Base-by-base conservation (phyloP, 2,888 invertebrate species). In the Uloborus plumipes region DNA sequence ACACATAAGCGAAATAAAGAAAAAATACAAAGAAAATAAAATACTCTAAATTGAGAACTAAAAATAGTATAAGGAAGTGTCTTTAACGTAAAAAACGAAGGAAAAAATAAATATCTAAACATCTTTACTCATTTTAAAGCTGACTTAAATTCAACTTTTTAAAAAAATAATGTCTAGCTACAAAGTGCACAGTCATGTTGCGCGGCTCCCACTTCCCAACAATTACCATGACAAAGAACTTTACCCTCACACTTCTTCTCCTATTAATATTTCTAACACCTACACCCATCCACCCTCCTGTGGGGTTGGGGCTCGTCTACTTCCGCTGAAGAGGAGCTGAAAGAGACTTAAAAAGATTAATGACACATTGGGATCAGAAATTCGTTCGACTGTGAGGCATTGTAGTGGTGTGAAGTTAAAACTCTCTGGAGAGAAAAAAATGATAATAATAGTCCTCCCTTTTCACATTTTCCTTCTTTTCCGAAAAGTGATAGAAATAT, bases 321-420 rank as follows among this genome's bases (percentile, higher is more conserved):
- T 67, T 75, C 67, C 75, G 55, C n/a, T 18, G 66, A 70, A 70
- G 13, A 31, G 55, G 74, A 65, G 65, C 18, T 39, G 65, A 74
- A 74, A 74, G 74, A 26, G 65, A 65, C 75, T 75, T 75, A 75
- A 66, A 75, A 59, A 75, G 75, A 75, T 75, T 75, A 75, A 75
- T 75, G 75, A 67, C 75, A 75, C 75, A 50, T 18, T 20, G 67
- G 26, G 75, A 75, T 67, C 75, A 75, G 58, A 75, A 75, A 67
- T 75, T 53, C 67, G 58, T 66, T 75, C 59, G 20, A 20, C 53
- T 53, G 50, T 26, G 62, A 22, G 20, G 49, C n/a, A 16, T n/a
- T 20, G 26, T 11, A 49, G 47, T 20, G 26, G 61, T 39, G 16
- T 39, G 59, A 58, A 71, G 13, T 59, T 50, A 58, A 70, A 47